Percentiles rank a stretch among this genome's conserved stretches.
Conservation (phyloP, 2,888 invertebrate species). For the Drosophila sordidapex region DNA sequence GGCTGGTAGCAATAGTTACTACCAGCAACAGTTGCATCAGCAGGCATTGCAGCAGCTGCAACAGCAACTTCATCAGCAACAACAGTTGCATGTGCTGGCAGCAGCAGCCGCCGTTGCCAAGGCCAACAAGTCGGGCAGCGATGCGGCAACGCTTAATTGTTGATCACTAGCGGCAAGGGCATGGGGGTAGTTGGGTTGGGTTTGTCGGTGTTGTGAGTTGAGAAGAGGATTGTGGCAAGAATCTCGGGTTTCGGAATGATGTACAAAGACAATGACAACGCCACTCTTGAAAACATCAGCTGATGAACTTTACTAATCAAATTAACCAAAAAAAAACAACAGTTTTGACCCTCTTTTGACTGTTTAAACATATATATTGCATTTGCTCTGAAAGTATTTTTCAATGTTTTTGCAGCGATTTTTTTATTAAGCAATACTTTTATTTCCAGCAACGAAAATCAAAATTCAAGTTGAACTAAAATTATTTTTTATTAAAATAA, state of each 20-base stretch:
- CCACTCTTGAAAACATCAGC: constrained; percentile 8
- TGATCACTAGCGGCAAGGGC: constrained; percentile 11
- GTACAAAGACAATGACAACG: constrained; percentile 25
- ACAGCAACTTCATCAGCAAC: constrained; percentile 71
- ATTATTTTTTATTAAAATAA: constrained; percentile 35
- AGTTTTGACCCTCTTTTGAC: neutral
- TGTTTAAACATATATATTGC: constrained; percentile 36
- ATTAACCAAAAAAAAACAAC: constrained; percentile 75
- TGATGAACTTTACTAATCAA: constrained; percentile 62
- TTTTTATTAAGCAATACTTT: constrained; percentile 17
- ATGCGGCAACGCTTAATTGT: constrained; percentile 50
- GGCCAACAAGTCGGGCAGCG: constrained; percentile 38
- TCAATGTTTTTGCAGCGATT: constrained; percentile 19
- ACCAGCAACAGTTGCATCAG: constrained; percentile 75
- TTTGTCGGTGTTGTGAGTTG: neutral
- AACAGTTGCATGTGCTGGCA: constrained; percentile 61
- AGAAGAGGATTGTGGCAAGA: constrained; percentile 3
- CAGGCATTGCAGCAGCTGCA: constrained; percentile 78
- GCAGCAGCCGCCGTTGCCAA: constrained; percentile 62
- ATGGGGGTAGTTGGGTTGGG: neutral
- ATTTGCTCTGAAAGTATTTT: constrained; percentile 51
- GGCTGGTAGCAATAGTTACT: constrained; percentile 51
- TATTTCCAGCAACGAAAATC: constrained; percentile 61
- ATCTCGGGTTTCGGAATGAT: neutral
- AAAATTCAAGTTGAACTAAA: constrained; percentile 56